Evolutionary conservation across 37 sponge, comb jelly and placozoan genomes (phyloP).

Genomic region (Sycon ciliatum): DNA sequence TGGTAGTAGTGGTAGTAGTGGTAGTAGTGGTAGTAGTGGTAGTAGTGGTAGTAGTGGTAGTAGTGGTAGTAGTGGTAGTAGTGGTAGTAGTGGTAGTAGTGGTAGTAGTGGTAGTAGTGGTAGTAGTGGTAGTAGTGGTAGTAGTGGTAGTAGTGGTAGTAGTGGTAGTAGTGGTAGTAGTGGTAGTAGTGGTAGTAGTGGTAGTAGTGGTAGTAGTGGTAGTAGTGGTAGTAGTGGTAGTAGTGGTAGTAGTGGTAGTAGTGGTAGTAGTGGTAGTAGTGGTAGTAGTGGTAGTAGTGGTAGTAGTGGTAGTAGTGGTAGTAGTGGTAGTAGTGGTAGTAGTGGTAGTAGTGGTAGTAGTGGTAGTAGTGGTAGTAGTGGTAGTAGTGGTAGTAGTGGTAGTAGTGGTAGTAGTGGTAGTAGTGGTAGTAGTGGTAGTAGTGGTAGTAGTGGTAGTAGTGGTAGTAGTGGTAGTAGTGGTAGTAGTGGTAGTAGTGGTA

Average conservation of each 20-base stretch:
- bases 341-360: slow-evolving; percentile 9
- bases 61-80: slow-evolving; percentile 8
- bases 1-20: slow-evolving; percentile 9
- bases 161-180: slow-evolving; percentile 9
- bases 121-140: slow-evolving; percentile 8
- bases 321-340: slow-evolving; percentile 9
- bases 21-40: slow-evolving; percentile 9
- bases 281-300: slow-evolving; percentile 9
- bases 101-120: slow-evolving; percentile 9
- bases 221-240: slow-evolving; percentile 9
- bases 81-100: slow-evolving; percentile 9
- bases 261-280: slow-evolving; percentile 9
- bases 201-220: slow-evolving; percentile 9
- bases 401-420: slow-evolving; percentile 9
- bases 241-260: slow-evolving; percentile 8
- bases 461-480: slow-evolving; percentile 9
- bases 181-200: slow-evolving; percentile 9
- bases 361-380: slow-evolving; percentile 9
- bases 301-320: slow-evolving; percentile 8
- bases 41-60: slow-evolving; percentile 9
- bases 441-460: slow-evolving; percentile 9
- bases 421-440: slow-evolving; percentile 8
- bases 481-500: slow-evolving; percentile 8
- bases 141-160: slow-evolving; percentile 9
- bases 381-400: slow-evolving; percentile 9